Base-by-base conservation (phyloP, 2,888 invertebrate genomes). In the Conops quadrifasciatus region DNA sequence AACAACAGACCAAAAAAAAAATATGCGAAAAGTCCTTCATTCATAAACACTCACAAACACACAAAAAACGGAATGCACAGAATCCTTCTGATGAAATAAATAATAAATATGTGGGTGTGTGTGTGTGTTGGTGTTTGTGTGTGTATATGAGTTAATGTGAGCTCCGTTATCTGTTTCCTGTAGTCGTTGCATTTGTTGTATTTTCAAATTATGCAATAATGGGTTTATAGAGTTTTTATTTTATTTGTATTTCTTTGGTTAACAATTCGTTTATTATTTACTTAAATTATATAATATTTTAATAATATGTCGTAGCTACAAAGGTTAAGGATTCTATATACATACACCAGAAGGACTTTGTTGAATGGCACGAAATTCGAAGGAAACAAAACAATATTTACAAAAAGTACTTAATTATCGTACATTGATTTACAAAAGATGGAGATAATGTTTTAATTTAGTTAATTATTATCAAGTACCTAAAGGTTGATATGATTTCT, bases 161-260 rank as follows among this genome's bases (percentile, higher is more conserved):
- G n/a, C n/a, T n/a, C n/a, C n/a, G n/a, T n/a, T n/a, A n/a, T n/a
- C n/a, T n/a, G n/a, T n/a, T n/a, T n/a, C n/a, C n/a, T n/a, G n/a
- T n/a, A n/a, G n/a, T n/a, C n/a, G n/a, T n/a, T n/a, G n/a, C n/a
- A n/a, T n/a, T n/a, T n/a, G n/a, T n/a, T n/a, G n/a, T n/a, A n/a
- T n/a, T n/a, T n/a, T n/a, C n/a, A n/a, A n/a, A n/a, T n/a, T n/a
- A n/a, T n/a, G n/a, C n/a, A n/a, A n/a, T n/a, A n/a, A n/a, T n/a
- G n/a, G n/a, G n/a, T n/a, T n/a, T n/a, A n/a, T 36, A n/a, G 3
- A 36, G 19, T 21, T 19, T 62, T 30, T 4, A 43, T 15, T 62
- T 62, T 43, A 62, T n/a, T 63, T 63, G 36, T 47, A 63, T 63
- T 59, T 63, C 63, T 47, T 63, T 63, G 63, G 26, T 63, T 63